Conservation (phyloP, 2,113 vertebrate genomes). For the Engystomops pustulosus region DNA sequence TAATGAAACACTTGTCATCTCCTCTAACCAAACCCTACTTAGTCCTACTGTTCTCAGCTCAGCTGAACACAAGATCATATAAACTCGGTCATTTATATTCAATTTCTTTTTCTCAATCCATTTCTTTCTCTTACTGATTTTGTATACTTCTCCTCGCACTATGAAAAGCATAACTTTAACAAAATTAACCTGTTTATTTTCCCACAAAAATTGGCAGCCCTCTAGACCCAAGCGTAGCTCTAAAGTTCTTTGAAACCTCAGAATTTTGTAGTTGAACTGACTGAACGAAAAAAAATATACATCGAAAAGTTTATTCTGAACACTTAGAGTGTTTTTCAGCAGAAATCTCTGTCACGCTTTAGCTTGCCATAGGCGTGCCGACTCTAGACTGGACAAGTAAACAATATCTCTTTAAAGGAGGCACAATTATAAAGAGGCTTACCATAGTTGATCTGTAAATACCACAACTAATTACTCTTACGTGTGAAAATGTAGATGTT, state of each 20-base stretch:
- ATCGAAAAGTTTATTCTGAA: constrained; percentile 33
- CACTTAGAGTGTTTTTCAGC: constrained; percentile 22
- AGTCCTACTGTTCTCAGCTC: constrained; percentile 19
- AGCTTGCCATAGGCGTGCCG: constrained; percentile 21
- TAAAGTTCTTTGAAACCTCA: constrained; percentile 45
- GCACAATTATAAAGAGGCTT: not conserved
- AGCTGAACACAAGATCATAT: constrained; percentile 19
- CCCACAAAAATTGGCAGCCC: constrained; percentile 45
- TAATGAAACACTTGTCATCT: constrained; percentile 47
- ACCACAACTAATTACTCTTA: not conserved
- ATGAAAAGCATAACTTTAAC: constrained; percentile 36
- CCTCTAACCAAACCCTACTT: constrained; percentile 35
- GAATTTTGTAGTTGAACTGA: constrained; percentile 37
- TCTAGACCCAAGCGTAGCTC: not conserved
- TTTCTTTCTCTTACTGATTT: constrained; percentile 17
- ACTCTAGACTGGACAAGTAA: not conserved
- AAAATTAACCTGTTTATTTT: constrained; percentile 54
- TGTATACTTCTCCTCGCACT: constrained; percentile 23
- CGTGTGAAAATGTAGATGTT: not conserved
- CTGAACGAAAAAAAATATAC: constrained; percentile 43
- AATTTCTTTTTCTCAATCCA: constrained; percentile 26
- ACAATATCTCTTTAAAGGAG: constrained; percentile 7
- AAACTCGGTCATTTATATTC: constrained; percentile 32
- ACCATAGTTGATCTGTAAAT: not conserved
- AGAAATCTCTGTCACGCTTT: constrained; percentile 19